Conservation (phyloP, 2,113 vertebrate species). For the Junco hyemalis region DNA sequence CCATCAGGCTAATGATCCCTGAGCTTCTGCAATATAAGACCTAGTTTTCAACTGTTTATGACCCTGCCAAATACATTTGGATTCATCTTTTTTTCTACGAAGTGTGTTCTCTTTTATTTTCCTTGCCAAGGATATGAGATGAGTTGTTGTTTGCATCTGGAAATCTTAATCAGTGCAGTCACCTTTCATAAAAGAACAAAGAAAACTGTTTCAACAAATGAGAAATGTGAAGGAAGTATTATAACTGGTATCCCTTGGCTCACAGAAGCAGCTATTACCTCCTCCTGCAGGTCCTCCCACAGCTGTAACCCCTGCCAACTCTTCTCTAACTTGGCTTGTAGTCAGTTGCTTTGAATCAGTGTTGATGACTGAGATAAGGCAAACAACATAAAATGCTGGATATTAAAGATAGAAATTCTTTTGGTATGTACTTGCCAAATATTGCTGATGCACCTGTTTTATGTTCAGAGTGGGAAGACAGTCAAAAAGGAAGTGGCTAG, state of each 20-base stretch:
- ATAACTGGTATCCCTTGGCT: slow-evolving; percentile 57
- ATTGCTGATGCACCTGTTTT: slow-evolving; percentile 75
- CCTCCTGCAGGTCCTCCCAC: slow-evolving; percentile 66
- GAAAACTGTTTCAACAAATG: slow-evolving; percentile 64
- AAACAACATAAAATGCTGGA: slow-evolving; percentile 52
- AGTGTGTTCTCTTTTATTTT: not conserved
- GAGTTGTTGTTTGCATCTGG: slow-evolving; percentile 42
- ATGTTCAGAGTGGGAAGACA: slow-evolving; percentile 68
- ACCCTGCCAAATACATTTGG: not conserved
- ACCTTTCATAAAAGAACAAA: slow-evolving; percentile 69
- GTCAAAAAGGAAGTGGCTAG: slow-evolving; percentile 71
- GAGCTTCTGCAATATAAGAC: not conserved
- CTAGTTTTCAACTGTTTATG: not conserved
- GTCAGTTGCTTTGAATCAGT: slow-evolving; percentile 66
- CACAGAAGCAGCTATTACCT: slow-evolving; percentile 65
- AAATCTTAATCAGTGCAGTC: slow-evolving; percentile 55
- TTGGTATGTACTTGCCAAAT: slow-evolving; percentile 40
- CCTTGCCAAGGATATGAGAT: not conserved
- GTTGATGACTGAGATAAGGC: slow-evolving; percentile 68
- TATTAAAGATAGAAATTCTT: slow-evolving; percentile 56
- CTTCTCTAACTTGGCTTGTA: slow-evolving; percentile 56
- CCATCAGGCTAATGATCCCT: not conserved
- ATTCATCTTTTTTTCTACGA: not conserved
- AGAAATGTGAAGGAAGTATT: slow-evolving; percentile 66
- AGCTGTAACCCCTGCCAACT: slow-evolving; percentile 60